These are phyloP conservation scores for Chrysina gloriosa DNA, from an alignment of 2,888 invertebrate genomes.

Conservation along the genomic window DNA sequence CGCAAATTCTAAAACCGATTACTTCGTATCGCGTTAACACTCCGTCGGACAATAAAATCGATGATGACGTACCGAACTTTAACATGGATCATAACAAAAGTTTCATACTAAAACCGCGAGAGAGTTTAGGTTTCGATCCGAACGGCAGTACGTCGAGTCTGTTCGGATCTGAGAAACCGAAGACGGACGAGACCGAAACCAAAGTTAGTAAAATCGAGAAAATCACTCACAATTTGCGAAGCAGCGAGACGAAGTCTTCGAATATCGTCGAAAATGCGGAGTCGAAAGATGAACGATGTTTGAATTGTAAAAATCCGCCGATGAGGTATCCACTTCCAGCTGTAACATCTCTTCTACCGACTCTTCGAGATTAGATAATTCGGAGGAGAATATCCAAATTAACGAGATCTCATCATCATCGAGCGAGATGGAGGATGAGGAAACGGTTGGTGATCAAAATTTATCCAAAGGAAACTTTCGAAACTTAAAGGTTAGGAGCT, in stretches of 20 bases:
- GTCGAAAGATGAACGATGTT: constrained; percentile 5
- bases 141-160: background rate
- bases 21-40: constrained; percentile 7
- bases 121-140: constrained; percentile 59
- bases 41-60: background rate
- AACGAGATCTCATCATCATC: constrained; percentile 76
- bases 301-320: constrained; percentile 3
- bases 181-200: background rate
- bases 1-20: constrained; percentile 17
- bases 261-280: background rate
- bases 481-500: background rate
- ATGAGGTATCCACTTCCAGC: constrained; percentile 3
- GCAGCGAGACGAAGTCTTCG: background rate
- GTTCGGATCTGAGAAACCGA: background rate
- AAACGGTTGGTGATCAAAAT: constrained; percentile 24
- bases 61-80: too few relatives aligned
- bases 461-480: constrained; percentile 9
- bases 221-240: background rate
- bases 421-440: constrained; percentile 63
- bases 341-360: background rate
- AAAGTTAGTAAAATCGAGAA: too few relatives aligned
- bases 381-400: constrained; percentile 68
- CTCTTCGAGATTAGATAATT: background rate
- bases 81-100: constrained; percentile 38
- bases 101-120: constrained; percentile 56